These are phyloP conservation scores for Dermatemys mawii DNA, from an alignment of 2,113 vertebrate genomes.

Conservation along the genomic window DNA sequence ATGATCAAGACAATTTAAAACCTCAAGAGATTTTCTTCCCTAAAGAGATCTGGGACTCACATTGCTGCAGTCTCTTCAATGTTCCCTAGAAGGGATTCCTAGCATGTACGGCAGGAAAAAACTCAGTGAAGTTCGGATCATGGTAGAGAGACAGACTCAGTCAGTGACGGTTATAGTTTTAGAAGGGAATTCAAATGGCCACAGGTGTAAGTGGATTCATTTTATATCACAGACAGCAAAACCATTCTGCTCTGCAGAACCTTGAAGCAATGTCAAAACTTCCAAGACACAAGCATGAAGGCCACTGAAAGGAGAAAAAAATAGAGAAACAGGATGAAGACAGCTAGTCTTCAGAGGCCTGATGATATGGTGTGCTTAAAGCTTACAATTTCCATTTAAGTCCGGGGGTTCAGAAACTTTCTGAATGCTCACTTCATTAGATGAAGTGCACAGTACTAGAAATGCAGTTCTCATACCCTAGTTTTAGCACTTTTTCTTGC, in stretches of 20 bases:
- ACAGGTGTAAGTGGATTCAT: not conserved
- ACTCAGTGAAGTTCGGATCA: not conserved
- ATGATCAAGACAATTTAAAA: not conserved
- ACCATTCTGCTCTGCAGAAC: not conserved
- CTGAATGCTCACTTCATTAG: not conserved
- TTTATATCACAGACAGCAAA: not conserved
- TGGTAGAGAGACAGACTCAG: not conserved
- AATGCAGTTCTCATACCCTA: not conserved
- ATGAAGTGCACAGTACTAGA: not conserved
- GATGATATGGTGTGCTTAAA: not conserved
- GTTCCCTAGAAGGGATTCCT: not conserved
- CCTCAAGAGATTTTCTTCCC: not conserved
- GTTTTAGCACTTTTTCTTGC: not conserved
- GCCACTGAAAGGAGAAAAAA: not conserved
- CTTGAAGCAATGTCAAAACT: not conserved
- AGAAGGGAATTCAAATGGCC: not conserved
- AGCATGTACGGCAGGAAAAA: not conserved
- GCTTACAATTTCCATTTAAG: not conserved
- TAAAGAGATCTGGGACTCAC: not conserved
- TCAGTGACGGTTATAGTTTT: not conserved
- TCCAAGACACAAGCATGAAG: not conserved
- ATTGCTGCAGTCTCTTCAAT: not conserved
- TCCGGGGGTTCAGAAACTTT: not conserved
- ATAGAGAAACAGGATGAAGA: accelerated
- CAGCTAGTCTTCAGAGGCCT: not conserved